Evolutionary conservation across 2,888 invertebrate genomes (phyloP), one percentile per base, ranked within the genome.

Genomic region (Boloria selene): DNA sequence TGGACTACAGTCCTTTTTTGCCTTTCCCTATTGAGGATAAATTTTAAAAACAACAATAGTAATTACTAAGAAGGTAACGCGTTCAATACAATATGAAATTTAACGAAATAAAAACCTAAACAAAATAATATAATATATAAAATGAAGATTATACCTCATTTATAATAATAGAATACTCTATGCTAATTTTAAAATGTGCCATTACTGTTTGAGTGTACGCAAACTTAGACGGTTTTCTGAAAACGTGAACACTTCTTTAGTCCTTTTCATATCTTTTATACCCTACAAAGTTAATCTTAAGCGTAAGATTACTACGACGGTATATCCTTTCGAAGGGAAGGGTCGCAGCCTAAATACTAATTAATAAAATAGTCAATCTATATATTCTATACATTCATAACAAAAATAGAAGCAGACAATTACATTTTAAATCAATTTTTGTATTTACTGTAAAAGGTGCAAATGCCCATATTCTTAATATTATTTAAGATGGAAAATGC

Each of bases 251-350:
- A 49, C 17, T 49, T 17, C 17, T 22, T 63, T 51, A 38, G 31
- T 38, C 10, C 31, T 38, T 38, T 38, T 22, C 44, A 56, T 45
- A 45, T 56, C 4, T 54, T 47, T 16, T 52, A 77, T 67, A 87
- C 87, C 88, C 80, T 91, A 86, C 81, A 79, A 80, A 86, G 85
- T 77, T 87, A 88, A 90, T 91, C 91, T 91, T 83, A 82, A 76
- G 59, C 52, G 65, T 77, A 90, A 91, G 91, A 91, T 88, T 85
- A 89, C 84, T 82, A 78, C 74, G 90, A 90, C 79, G 86, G 86
- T 84, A 87, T 84, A 76, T 77, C 79, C 82, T 79, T 73, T 77
- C 76, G 10, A 31, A 16, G 59, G 31, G 18, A 16, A 59, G n/a
- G 31, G 49, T 16, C 26, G 42, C 75, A 78, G 78, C 69, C 77